phyloP scores from a whole-genome alignment of 2,797 vertebrate genomes.

The Phataginus tricuspis region DNA sequence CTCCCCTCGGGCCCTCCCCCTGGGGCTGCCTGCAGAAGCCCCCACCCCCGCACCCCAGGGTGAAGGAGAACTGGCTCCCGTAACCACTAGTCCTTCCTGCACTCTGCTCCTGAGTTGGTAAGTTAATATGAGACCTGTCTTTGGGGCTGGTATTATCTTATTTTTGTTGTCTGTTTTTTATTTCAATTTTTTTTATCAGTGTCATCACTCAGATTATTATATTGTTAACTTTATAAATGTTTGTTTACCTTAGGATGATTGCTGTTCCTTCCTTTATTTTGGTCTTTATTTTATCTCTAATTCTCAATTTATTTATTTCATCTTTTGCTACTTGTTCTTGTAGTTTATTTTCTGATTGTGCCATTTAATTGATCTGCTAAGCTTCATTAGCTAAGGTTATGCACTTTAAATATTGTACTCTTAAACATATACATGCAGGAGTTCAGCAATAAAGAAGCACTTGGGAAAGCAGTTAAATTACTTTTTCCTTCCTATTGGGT shows the following conservation, averaged over 20 bases:
- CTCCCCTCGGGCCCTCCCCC: neutral
- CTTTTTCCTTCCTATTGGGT: neutral
- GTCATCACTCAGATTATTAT: neutral
- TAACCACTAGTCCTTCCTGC: too few species aligned
- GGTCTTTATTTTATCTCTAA: neutral
- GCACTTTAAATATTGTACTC: neutral
- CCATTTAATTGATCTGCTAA: neutral
- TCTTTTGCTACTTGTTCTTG: neutral
- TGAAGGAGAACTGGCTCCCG: accelerated
- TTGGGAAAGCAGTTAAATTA: neutral
- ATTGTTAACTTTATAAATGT: neutral
- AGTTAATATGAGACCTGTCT: neutral
- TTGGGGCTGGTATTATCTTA: neutral
- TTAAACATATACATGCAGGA: neutral
- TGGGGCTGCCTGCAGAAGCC: neutral
- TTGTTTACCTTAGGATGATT: neutral
- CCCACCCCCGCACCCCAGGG: neutral
- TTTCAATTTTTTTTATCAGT: neutral
- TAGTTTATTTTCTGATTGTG: neutral
- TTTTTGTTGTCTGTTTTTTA: neutral
- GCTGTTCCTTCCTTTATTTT: neutral
- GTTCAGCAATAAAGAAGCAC: neutral
- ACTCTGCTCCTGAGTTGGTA: neutral
- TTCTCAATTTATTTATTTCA: neutral
- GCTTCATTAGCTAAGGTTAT: neutral